These are phyloP conservation scores for Andrena hattorfiana DNA, from an alignment of 2,888 invertebrate genomes.

Conservation along the genomic window DNA sequence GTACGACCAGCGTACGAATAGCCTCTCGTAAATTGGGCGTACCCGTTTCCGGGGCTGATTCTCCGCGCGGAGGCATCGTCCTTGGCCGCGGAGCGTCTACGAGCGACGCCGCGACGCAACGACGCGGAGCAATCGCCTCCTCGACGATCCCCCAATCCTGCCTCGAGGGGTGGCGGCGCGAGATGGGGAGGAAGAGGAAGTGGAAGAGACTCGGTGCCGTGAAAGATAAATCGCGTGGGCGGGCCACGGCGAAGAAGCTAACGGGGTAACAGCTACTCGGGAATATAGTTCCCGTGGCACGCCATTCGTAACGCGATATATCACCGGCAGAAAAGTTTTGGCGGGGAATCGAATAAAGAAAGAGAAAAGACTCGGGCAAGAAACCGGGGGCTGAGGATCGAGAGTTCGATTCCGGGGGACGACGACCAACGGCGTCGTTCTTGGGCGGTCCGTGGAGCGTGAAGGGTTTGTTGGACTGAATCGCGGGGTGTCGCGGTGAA, in stretches of 20 bases:
- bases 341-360: constrained; percentile 64
- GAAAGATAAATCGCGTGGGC: constrained; percentile 76
- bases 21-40: constrained; percentile 59
- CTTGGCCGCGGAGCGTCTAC: neutral
- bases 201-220: constrained; percentile 54
- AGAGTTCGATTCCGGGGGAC: constrained; percentile 10
- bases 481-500: neutral
- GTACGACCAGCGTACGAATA: constrained; percentile 26
- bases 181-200: constrained; percentile 13
- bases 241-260: constrained; percentile 73
- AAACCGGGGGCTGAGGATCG: constrained; percentile 36
- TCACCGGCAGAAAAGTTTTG: constrained; percentile 71
- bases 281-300: constrained; percentile 76
- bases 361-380: constrained; percentile 28
- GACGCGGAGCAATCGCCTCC: constrained; percentile 27
- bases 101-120: neutral
- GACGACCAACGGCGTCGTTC: constrained; percentile 20
- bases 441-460: neutral
- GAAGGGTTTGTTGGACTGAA: constrained; percentile 9
- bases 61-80: constrained; percentile 23
- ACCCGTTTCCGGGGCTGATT: constrained; percentile 47
- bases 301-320: constrained; percentile 76
- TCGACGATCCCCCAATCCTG: constrained; percentile 1
- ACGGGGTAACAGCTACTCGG: constrained; percentile 77
- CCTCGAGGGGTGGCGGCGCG: neutral